A percentile compares a stretch with the other conserved stretches of the same genome.
Evolutionary conservation across 2,888 invertebrate species (phyloP).

Genomic region (Bugula neritina): DNA sequence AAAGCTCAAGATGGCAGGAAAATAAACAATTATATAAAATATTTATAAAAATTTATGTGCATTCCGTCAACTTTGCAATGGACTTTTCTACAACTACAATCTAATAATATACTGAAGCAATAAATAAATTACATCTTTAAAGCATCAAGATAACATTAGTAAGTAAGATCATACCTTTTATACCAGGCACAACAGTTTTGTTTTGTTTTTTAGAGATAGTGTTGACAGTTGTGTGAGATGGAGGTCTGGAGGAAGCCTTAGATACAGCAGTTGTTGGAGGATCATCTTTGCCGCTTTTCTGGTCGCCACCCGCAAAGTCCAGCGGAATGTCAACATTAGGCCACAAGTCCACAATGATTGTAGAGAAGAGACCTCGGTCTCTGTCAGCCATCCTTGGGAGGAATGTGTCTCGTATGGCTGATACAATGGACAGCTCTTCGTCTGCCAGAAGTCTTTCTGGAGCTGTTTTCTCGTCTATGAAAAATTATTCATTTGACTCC

Average conservation of each 20-base stretch:
- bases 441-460: conserved; percentile 17
- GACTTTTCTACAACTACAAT: too few relatives aligned
- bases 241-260: conserved; percentile 5
- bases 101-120: too few relatives aligned
- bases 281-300: neutral
- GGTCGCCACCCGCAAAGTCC: conserved; percentile 37
- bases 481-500: too few relatives aligned
- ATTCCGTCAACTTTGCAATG: too few relatives aligned
- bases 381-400: conserved; percentile 43
- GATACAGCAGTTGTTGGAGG: conserved; percentile 10
- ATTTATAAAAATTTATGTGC: too few relatives aligned
- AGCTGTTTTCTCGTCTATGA: neutral
- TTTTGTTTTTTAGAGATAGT: conserved; percentile 12
- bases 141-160: too few relatives aligned
- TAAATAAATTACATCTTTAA: too few relatives aligned
- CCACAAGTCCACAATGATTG: conserved; percentile 44
- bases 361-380: conserved; percentile 45
- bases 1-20: too few relatives aligned
- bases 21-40: too few relatives aligned
- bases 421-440: conserved; percentile 42
- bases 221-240: neutral
- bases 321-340: conserved; percentile 41
- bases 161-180: conserved; percentile 19
- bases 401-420: conserved; percentile 45
- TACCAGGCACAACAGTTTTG: neutral